Evolutionary conservation across 2,797 vertebrate genomes (phyloP).

Genomic region (Rhincodon typus): DNA sequence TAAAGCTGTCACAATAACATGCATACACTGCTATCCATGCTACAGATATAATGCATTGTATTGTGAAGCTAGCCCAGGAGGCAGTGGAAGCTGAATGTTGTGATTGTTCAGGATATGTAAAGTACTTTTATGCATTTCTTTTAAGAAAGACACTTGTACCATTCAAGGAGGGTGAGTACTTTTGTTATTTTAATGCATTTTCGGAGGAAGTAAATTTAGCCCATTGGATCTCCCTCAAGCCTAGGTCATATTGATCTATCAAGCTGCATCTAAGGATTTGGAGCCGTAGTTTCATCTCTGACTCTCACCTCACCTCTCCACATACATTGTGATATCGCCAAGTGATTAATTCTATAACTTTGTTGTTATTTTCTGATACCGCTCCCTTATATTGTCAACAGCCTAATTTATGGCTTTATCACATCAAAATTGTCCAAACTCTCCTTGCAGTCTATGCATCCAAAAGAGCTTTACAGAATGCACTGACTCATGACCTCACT

Average conservation of each 20-base stretch:
- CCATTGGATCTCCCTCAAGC: not conserved
- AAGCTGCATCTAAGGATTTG: not conserved
- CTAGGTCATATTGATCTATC: not conserved
- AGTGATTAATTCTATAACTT: not conserved
- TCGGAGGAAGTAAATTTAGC: not conserved
- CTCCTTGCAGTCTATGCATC: not conserved
- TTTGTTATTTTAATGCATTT: not conserved
- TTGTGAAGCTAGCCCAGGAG: not conserved
- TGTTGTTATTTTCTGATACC: not conserved
- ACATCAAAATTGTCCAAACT: not conserved
- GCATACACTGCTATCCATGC: not conserved
- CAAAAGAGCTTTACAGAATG: not conserved
- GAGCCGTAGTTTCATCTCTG: not conserved
- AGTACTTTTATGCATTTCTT: not conserved
- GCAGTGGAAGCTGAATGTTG: not conserved
- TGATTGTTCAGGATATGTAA: not conserved
- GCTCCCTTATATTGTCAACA: not conserved
- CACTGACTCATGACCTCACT: not conserved
- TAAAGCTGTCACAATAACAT: not conserved
- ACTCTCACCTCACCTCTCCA: not conserved
- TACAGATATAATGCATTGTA: not conserved
- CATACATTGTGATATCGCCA: not conserved
- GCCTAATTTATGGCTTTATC: not conserved
- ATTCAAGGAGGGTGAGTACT: not conserved
- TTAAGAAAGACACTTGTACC: not conserved